These are phyloP conservation scores for Aplochiton taeniatus DNA, from an alignment of 2,797 vertebrate species.

Conservation along the genomic window DNA sequence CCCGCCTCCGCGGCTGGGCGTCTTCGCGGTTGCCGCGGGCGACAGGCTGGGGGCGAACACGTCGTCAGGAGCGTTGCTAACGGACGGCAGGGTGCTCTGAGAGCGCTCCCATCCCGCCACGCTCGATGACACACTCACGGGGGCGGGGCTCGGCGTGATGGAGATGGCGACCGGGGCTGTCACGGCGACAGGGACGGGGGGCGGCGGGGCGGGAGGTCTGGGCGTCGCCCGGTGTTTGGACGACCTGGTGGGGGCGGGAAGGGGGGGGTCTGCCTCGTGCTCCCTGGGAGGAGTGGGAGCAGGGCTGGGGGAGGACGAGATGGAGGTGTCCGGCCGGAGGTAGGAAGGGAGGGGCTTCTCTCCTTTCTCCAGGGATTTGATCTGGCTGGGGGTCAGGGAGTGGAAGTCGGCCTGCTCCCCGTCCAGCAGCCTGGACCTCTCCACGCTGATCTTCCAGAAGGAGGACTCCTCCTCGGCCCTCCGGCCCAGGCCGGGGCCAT, in stretches of 20 bases:
- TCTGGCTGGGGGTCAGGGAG: slow-evolving; percentile 94
- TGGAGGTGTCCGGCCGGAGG: slow-evolving; percentile 77
- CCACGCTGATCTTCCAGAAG: slow-evolving; percentile 96
- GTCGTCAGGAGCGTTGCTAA: slow-evolving; percentile 72
- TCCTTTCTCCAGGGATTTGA: slow-evolving; percentile 96
- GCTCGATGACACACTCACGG: slow-evolving; percentile 50
- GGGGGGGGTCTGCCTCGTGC: slow-evolving; percentile 59
- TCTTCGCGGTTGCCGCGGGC: slow-evolving; percentile 26
- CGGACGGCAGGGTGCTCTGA: slow-evolving; percentile 74
- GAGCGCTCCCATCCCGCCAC: slow-evolving; percentile 80
- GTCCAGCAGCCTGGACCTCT: slow-evolving; percentile 86
- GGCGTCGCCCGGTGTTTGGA: slow-evolving; percentile 65
- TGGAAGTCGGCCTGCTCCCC: slow-evolving; percentile 88
- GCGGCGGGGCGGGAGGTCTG: slow-evolving; percentile 77
- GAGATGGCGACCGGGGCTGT: slow-evolving; percentile 55
- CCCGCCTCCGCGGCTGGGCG: slow-evolving; percentile 24
- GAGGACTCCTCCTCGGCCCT: slow-evolving; percentile 88
- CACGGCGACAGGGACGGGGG: slow-evolving; percentile 33
- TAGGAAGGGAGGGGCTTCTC: slow-evolving; percentile 89
- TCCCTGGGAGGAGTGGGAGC: slow-evolving; percentile 43
- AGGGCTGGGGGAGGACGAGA: slow-evolving; percentile 22
- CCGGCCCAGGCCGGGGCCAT: slow-evolving; percentile 67
- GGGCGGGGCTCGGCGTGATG: slow-evolving; percentile 40
- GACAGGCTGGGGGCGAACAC: slow-evolving; percentile 71
- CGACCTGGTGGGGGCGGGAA: slow-evolving; percentile 33